Evolutionary conservation across 2,113 vertebrate genomes (phyloP).

Genomic region (Bujurquina vittata): DNA sequence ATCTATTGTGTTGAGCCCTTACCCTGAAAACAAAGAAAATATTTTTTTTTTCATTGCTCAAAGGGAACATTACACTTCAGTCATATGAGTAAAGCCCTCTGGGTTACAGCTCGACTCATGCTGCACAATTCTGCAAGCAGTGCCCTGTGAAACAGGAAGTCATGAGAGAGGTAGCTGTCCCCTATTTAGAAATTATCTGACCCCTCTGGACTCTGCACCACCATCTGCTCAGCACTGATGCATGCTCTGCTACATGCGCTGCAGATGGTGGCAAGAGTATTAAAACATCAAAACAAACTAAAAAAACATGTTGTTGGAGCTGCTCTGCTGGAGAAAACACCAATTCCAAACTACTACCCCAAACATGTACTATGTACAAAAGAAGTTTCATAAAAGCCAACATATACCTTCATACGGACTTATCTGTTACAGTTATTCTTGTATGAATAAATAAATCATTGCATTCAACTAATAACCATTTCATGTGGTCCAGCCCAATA

Average conservation of each 20-base stretch:
- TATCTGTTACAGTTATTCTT: neutral
- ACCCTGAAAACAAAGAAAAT: neutral
- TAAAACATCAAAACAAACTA: neutral
- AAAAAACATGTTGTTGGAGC: neutral
- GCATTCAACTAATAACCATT: neutral
- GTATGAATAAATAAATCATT: neutral
- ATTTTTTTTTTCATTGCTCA: no score
- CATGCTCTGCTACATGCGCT: neutral
- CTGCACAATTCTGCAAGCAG: neutral
- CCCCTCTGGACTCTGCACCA: neutral
- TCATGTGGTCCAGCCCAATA: neutral
- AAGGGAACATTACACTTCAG: neutral
- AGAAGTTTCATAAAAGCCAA: neutral
- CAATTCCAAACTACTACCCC: neutral
- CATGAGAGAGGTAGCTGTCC: neutral
- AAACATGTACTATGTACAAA: neutral
- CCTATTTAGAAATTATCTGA: conserved; percentile 9
- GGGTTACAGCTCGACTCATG: neutral
- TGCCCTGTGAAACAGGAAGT: neutral
- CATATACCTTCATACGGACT: neutral
- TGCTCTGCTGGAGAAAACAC: neutral
- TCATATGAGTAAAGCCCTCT: no score
- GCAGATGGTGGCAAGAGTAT: neutral
- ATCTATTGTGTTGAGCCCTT: neutral
- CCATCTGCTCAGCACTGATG: neutral